phyloP scores from a whole-genome alignment of 2,113 vertebrate species.

The Saimiri boliviensis region DNA sequence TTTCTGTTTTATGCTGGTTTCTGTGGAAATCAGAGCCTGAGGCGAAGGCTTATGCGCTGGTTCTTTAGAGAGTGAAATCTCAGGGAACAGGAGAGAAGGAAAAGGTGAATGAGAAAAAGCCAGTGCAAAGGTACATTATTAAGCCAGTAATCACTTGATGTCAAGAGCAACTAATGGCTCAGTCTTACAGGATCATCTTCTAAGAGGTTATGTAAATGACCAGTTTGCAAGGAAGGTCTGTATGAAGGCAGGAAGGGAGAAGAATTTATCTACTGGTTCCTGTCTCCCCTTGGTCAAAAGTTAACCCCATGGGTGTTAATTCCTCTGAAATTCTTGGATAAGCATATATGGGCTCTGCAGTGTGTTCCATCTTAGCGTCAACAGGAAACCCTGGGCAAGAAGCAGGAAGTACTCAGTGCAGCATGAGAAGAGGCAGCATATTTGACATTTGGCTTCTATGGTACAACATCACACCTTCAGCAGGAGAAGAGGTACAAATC shows the following conservation, averaged over 20 bases:
- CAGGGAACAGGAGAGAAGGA: neutral
- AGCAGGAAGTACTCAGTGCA: neutral
- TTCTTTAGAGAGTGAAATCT: neutral
- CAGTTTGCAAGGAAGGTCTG: neutral
- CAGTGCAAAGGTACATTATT: neutral
- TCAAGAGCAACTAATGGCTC: neutral
- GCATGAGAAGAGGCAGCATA: neutral
- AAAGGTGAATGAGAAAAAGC: neutral
- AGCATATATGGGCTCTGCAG: neutral
- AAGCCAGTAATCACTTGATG: neutral
- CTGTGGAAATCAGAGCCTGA: neutral
- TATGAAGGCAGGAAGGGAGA: neutral
- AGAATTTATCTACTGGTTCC: neutral
- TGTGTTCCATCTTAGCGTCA: neutral
- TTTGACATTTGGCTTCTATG: neutral
- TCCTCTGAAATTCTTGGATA: neutral
- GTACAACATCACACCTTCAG: neutral
- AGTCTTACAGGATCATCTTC: neutral
- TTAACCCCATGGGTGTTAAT: neutral
- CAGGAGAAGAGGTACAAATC: neutral
- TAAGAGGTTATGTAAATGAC: neutral
- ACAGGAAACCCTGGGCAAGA: neutral
- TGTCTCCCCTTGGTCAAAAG: neutral
- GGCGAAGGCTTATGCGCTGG: neutral
- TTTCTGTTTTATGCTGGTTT: neutral